Base-by-base conservation (phyloP, 2,797 vertebrate genomes). In the Tapera naevia region DNA sequence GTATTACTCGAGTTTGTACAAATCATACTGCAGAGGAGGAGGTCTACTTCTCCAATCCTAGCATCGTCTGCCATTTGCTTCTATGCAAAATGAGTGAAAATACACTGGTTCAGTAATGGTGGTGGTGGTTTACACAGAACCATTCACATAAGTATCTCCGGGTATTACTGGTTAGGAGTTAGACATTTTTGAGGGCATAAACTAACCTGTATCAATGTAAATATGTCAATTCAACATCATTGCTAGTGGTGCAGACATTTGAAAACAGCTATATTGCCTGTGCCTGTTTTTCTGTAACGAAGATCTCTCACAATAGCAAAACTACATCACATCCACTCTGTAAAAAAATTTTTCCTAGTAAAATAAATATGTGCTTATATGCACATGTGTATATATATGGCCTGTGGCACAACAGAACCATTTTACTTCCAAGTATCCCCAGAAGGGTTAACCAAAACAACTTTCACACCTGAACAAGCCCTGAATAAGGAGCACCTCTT, bases 321-420 rank as follows among this genome's bases (percentile, higher is more conserved):
- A 56, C 51, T 39, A 7, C 16, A 27, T 53, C 62, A 69, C 28
- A 65, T 35, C 18, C 16, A 22, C 46, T 33, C 8, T 0, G 0
- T 22, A 74, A 78, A 57, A 14, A 57, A 57, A n/a, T 37, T 90
- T 83, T 45, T 69, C 41, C 7, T 27, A 28, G 5, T 43, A 45
- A 71, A 83, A 56, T 33, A 71, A 72, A 17, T 17, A 30, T 3
- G 3, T 51, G 24, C 17, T 69, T 65, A n/a, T 27, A 66, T 4
- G 7, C 10, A 13, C 16, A 16, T 2, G 2, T 0, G 17, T 30
- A 1, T 23, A 17, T 23, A 45, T 7, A 12, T 2, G 5, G 30
- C n/a, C 58, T 37, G 16, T 57, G 33, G 19, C 32, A 43, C 32
- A 67, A 35, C 6, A 45, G 9, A 88, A 64, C 8, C 66, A n/a